phyloP scores from a whole-genome alignment of 1,140 invertebrate species.

The Drosophila micromelanica region DNA sequence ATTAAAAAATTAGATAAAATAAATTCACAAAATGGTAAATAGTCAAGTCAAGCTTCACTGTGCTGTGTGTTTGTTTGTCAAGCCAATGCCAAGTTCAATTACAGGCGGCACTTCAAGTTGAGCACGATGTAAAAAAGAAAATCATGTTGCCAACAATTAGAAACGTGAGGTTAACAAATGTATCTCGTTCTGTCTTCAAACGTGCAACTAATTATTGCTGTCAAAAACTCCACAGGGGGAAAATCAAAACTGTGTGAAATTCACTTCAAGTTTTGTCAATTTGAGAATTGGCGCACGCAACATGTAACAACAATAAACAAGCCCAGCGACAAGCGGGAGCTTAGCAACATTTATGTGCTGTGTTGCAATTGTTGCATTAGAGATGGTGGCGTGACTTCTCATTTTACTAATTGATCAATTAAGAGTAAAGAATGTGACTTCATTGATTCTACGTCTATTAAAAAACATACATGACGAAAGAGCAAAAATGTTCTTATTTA shows the following conservation, averaged over 20 bases:
- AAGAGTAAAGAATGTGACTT: too few relatives aligned
- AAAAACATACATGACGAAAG: too few relatives aligned
- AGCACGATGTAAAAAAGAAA: background rate
- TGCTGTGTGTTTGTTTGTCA: too few relatives aligned
- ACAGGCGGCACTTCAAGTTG: slow-evolving; percentile 1
- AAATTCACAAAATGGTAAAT: background rate
- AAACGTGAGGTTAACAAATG: slow-evolving; percentile 34
- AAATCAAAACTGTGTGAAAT: slow-evolving; percentile 23
- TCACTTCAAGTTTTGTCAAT: slow-evolving; percentile 8
- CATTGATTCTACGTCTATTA: too few relatives aligned
- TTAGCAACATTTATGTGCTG: slow-evolving; percentile 2
- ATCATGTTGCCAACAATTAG: slow-evolving; percentile 35
- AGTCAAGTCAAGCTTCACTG: background rate
- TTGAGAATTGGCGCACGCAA: background rate
- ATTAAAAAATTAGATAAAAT: background rate
- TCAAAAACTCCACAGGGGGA: background rate
- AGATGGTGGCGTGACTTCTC: background rate
- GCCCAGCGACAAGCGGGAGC: slow-evolving; percentile 8
- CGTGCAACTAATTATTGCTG: slow-evolving; percentile 24
- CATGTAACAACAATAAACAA: background rate
- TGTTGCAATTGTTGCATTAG: background rate
- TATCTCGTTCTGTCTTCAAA: slow-evolving; percentile 6
- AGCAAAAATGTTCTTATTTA: too few relatives aligned
- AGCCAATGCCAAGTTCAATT: slow-evolving; percentile 37
- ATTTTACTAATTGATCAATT: background rate